Conservation (phyloP, 2,113 vertebrate genomes). For the Azemiops feae region DNA sequence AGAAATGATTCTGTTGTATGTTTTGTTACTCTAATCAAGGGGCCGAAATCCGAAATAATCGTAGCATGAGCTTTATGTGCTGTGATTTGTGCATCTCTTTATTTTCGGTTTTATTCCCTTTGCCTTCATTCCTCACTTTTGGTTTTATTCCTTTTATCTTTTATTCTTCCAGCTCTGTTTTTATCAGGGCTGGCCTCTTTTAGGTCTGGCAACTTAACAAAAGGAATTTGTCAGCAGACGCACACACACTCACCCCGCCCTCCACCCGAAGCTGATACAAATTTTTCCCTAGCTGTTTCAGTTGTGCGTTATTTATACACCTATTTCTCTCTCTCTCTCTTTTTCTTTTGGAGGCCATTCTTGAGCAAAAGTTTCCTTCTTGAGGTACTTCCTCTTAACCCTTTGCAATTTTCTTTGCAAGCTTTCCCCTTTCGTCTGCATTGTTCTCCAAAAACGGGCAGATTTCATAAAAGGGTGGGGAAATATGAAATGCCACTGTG, state of each 20-base stretch:
- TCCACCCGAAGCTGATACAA: neutral
- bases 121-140: no score
- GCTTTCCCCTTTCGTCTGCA: neutral
- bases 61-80: accelerated
- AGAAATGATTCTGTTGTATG: neutral
- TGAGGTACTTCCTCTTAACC: neutral
- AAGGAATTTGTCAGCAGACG: neutral
- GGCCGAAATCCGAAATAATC: neutral
- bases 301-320: neutral
- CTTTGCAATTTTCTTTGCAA: neutral
- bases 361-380: neutral
- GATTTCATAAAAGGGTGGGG: neutral
- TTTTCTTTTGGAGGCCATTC: neutral
- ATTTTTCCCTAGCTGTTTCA: neutral
- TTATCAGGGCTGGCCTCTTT: neutral
- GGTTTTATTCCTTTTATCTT: neutral
- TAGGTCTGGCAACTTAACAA: neutral
- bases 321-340: neutral
- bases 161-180: neutral
- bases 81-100: neutral
- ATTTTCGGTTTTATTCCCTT: neutral
- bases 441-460: neutral
- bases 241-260: neutral
- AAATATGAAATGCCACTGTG: neutral
- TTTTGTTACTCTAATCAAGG: neutral